Evolutionary conservation across 2,113 vertebrate species (phyloP), one percentile per base, ranked within the genome.

Genomic region (Anolis sagrei): DNA sequence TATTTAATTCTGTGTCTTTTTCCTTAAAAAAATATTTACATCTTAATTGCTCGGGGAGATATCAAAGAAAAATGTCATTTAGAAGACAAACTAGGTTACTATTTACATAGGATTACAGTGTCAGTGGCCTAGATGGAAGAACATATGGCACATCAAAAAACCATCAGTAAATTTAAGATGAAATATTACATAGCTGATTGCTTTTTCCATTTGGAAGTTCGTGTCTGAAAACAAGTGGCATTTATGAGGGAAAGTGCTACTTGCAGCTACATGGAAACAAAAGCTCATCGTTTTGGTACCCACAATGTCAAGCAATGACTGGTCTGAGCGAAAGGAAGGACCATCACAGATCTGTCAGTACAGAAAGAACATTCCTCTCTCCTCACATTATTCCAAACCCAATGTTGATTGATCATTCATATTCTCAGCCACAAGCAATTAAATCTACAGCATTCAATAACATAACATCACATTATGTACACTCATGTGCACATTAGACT

Each of bases 231-330:
- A 1, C 61, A 14, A 25, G 29, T 70, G 1, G 39, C 72, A 76
- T 76, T 88, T 84, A 58, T 9, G 39, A 3, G 13, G 14, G 3
- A 23, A 83, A 54, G 75, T 54, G 49, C 32, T 36, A 62, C 54
- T 62, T 77, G 9, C n/a, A 87, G 39, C 70, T 81, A 4, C 49
- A 64, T 7, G 66, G 54, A 39, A 89, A 81, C 58, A 85, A 86
- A 76, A 44, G 39, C 39, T 44, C 5, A 5, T 44, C 39, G 39
- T 44, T 44, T n/a, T 44, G 27, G 21, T 4, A 10, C 39, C 25
- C 16, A 3, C n/a, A 78, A 9, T 32, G 29, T 78, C 76, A 78
- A 36, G 2, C 58, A 19, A 36, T 5, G 6, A n/a, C 58, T 64
- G 36, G 36, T 34, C 18, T 78, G 19, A 5, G 23, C 44, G 61